Base-by-base conservation (phyloP, 2,113 vertebrate species). In the Macroglossus sobrinus region DNA sequence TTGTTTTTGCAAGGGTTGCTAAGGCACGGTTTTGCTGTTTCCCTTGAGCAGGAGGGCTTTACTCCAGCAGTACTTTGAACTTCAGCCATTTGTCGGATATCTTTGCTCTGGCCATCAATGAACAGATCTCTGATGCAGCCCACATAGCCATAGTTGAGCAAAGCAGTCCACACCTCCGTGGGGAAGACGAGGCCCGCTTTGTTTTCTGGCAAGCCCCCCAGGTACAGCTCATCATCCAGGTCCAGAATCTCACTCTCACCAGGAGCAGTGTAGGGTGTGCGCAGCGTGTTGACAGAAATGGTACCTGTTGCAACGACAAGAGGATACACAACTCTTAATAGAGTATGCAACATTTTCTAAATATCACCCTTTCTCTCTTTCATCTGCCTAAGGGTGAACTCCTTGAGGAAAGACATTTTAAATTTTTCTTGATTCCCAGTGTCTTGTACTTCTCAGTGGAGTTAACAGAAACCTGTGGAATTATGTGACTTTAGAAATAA, bases 121-220 rank as follows among this genome's bases (percentile, higher is more conserved):
- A 99, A 99, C 74, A 99, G 98, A 98, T 99, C 99, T 96, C 99
- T 98, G 96, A 99, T 99, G 98, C 99, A 99, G 98, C 99, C 99
- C n/a, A 99, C 99, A 0, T 99, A 99, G 97, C 99, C 99, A 0
- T 99, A 99, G 98, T 99, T 99, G 86, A 99, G 99, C 95, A 99
- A 98, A 2, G 99, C 99, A 47, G 99, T 99, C 99, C 99, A 99
- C 97, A 99, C 99, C 97, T 99, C 99, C 0, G 99, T 99, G 95
- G 99, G 99, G 97, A 99, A 99, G 82, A 99, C 98, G 7, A 99
- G 98, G 71, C 99, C 99, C 75, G 99, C 99, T 98, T 99, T 99
- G 92, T 99, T 99, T 98, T 99, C 99, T 18, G 99, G 99, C 91
- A 99, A 98, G 64, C 99, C 99, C 76, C 99, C 99, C 33, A 99